Percentiles rank a stretch among this genome's conserved stretches.
Evolutionary conservation across 2,888 invertebrate genomes (phyloP).

Genomic region (Tenthredo amoena): DNA sequence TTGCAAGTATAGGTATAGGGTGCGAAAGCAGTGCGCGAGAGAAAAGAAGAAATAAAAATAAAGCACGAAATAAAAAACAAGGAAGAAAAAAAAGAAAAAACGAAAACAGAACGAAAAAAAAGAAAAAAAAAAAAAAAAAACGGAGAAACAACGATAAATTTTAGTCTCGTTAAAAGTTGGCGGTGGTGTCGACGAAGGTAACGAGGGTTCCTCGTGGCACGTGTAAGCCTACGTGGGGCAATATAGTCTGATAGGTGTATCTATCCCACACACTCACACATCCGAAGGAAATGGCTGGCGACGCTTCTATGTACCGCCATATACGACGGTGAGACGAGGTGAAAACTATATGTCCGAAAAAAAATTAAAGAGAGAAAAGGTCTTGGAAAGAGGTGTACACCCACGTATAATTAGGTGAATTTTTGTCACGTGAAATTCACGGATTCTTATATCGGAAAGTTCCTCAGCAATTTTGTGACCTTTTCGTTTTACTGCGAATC

Average conservation of each 20-base stretch:
- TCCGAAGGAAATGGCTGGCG: neutral
- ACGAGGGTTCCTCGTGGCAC: constrained; percentile 50
- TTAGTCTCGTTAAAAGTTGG: constrained; percentile 52
- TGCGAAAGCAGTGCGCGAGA: constrained; percentile 6
- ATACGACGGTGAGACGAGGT: neutral
- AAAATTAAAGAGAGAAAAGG: neutral
- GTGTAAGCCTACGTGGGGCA: constrained; percentile 50
- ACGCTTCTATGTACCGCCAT: neutral
- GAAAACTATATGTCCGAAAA: neutral
- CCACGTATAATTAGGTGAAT: neutral
- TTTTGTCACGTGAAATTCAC: neutral
- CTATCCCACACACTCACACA: constrained; percentile 11
- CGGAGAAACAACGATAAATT: constrained; percentile 46
- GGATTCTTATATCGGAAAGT: neutral
- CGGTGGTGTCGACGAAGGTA: constrained; percentile 48
- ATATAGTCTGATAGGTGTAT: constrained; percentile 48
- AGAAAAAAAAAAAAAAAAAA: too few relatives aligned
- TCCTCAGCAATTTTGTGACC: too few relatives aligned
- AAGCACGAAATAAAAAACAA: neutral
- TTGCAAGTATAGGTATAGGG: neutral
- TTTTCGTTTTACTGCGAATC: too few relatives aligned
- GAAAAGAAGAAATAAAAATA: neutral
- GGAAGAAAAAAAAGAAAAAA: neutral
- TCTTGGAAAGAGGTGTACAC: neutral
- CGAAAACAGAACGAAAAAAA: neutral